Conservation (phyloP, 2,797 vertebrate species). For the Chloroceryle inda region DNA sequence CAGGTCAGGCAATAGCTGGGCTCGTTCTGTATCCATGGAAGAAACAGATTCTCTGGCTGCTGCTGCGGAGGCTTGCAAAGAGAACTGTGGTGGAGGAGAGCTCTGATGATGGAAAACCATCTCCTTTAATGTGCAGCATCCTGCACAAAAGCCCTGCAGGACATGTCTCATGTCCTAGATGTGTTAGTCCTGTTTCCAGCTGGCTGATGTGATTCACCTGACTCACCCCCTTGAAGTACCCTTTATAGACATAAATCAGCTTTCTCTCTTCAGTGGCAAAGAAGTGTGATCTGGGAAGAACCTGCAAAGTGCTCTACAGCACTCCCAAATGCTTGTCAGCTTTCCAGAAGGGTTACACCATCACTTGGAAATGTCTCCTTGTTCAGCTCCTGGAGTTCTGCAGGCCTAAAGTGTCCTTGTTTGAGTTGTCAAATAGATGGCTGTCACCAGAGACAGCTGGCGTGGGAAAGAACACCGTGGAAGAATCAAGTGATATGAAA, state of each 20-base stretch:
- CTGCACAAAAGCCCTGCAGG: background rate
- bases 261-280: background rate
- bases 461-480: background rate
- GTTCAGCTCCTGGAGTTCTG: background rate
- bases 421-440: background rate
- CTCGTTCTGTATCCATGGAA: background rate
- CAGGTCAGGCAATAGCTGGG: background rate
- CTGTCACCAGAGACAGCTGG: background rate
- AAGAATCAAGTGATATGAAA: background rate
- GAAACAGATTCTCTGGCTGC: background rate
- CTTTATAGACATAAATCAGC: background rate
- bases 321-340: background rate
- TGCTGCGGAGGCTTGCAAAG: background rate
- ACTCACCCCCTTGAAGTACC: accelerated
- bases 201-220: background rate
- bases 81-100: accelerated
- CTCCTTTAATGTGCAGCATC: background rate
- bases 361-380: background rate
- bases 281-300: background rate
- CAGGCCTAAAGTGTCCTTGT: background rate
- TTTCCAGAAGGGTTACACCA: background rate
- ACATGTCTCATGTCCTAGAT: accelerated
- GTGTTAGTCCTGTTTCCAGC: background rate
- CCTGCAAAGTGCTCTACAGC: background rate
- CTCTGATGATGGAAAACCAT: background rate